Base-by-base conservation (phyloP, 1,140 invertebrate species). In the Acromyrmex echinatior region DNA sequence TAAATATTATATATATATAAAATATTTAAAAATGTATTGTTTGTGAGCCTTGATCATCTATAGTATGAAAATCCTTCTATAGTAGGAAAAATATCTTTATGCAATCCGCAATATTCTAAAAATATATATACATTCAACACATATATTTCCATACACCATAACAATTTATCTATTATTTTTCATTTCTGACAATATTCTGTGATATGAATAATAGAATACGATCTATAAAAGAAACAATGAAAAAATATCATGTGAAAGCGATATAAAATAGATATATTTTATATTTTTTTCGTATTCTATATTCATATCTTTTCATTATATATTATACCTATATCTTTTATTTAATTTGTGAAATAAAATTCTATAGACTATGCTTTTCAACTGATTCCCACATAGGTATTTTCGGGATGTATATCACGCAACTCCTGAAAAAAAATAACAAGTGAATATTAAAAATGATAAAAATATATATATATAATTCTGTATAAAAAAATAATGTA, bases 351-450 rank as follows among this genome's bases (percentile, higher is more conserved):
- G 35, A 39, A 7, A 39, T 39, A 39, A 39, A 39, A 39, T 39
- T 39, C 45, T 12, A 68, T 81, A 56, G 6, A 39, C 49, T 53
- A 0, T 60, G 31, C 12, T 66, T 53, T 88, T 94, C 92, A 94
- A 80, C 93, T 94, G 53, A 92, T 94, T 63, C 92, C 92, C 45
- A 94, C 85, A 31, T 92, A 92, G 16, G 87, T 89, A 10, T 92
- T 90, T 78, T 93, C 93, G 25, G 88, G 90, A 25, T 93, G 35
- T 39, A 39, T 39, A 39, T 39, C 35, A 39, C 35, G 88, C 18
- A 94, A 87, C 71, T 93, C 94, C 94, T 95, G 76, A 14, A 93
- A 94, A 84, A 87, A 63, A 85, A 45, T 28, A 14, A n/a, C 1
- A 65, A 25, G 0, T 25, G 0, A 66, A 68, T 18, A 16, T 62